Percentiles rank a stretch among this genome's conserved stretches.
phyloP scores from a whole-genome alignment of 2,113 vertebrate genomes.

The Neolamprologus fasciatus region DNA sequence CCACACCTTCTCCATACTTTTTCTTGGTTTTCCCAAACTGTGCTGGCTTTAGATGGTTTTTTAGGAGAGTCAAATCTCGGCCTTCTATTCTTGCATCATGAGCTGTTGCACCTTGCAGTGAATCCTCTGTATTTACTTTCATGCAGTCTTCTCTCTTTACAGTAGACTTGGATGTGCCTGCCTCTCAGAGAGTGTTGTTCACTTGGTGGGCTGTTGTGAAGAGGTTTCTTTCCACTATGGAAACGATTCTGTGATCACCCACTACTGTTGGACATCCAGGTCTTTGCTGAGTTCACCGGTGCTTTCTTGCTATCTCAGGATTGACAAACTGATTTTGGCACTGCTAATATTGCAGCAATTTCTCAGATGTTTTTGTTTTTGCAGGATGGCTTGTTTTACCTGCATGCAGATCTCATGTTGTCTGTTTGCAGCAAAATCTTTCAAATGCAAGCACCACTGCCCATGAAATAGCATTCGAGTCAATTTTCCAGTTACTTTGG shows the following conservation, averaged over 20 bases:
- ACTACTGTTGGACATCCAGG: background rate
- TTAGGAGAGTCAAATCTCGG: fast-evolving
- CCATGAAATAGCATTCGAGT: fast-evolving
- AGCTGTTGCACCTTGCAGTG: background rate
- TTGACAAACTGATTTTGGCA: background rate
- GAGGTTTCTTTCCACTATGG: background rate
- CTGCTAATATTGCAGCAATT: background rate
- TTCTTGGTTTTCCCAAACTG: background rate
- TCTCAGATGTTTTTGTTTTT: background rate
- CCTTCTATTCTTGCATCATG: background rate
- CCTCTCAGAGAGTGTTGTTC: fast-evolving
- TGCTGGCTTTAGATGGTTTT: background rate
- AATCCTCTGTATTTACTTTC: background rate
- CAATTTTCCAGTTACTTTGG: background rate
- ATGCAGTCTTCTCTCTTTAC: background rate
- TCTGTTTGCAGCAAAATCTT: background rate
- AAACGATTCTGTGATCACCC: background rate
- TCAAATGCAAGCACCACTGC: background rate
- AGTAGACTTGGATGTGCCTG: fast-evolving
- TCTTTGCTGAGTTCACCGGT: fast-evolving
- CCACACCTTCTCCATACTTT: fast-evolving
- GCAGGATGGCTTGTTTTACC: fast-evolving
- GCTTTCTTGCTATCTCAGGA: fast-evolving
- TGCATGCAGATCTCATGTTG: background rate
- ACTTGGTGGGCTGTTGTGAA: background rate